These are phyloP conservation scores for Microcebus murinus DNA, from an alignment of 2,113 vertebrate species.

Conservation along the genomic window DNA sequence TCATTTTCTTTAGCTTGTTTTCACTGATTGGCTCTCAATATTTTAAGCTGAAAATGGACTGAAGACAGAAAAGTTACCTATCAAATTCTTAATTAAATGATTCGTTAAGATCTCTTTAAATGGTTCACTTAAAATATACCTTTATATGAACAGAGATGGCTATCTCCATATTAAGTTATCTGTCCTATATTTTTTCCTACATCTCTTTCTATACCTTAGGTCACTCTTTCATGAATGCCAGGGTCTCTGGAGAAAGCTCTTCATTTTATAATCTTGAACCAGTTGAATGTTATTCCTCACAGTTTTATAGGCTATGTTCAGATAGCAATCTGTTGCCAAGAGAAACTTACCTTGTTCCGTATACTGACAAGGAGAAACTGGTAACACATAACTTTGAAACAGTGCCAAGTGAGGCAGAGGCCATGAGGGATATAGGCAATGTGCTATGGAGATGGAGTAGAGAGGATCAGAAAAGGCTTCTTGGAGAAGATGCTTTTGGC, in stretches of 20 bases:
- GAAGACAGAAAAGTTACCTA: neutral
- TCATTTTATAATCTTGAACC: neutral
- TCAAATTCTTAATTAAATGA: neutral
- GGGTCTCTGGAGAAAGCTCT: neutral
- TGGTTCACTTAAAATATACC: neutral
- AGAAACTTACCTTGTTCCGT: neutral
- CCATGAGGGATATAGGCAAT: neutral
- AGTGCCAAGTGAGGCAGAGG: neutral
- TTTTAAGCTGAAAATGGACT: conserved; percentile 17
- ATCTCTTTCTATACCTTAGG: neutral
- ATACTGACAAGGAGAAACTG: neutral
- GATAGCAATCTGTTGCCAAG: neutral
- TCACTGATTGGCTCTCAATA: neutral
- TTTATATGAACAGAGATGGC: neutral
- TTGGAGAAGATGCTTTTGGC: neutral
- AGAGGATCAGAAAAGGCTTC: neutral
- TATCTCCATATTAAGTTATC: neutral
- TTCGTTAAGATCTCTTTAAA: neutral
- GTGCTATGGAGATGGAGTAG: neutral
- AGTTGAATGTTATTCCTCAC: neutral
- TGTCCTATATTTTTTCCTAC: neutral
- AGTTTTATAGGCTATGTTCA: neutral
- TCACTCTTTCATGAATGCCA: neutral
- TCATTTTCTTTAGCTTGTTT: neutral
- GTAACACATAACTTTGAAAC: neutral